Base-by-base conservation (phyloP, 2,113 vertebrate genomes). In the Geococcyx californianus region DNA sequence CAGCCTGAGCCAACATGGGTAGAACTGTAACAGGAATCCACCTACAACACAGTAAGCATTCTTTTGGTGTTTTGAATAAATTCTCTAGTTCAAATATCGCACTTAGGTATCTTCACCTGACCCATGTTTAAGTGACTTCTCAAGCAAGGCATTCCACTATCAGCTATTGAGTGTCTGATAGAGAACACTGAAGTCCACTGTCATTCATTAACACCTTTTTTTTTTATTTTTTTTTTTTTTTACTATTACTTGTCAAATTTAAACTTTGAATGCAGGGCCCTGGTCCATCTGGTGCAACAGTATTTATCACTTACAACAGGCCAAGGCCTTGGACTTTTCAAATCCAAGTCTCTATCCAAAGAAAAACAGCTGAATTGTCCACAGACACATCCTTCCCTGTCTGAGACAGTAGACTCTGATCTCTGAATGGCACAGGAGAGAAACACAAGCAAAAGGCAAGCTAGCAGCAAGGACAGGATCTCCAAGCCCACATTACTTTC, bases 361-460 rank as follows among this genome's bases (percentile, higher is more conserved):
- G 36, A 20, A 81, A 68, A 56, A 8, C 25, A 72, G 40, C 23
- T 42, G 25, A 88, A 73, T 18, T 13, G 19, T 58, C 51, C 44
- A 58, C 0, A 64, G 33, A 34, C 13, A 11, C 10, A 11, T 13
- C 67, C 55, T 74, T 75, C 33, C 33, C 42, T 11, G 14, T 1
- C n/a, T 8, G 45, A 74, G 42, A 16, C 2, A 1, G n/a, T 0
- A 42, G 20, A 26, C 0, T 23, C 52, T 14, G 38, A 94, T 56
- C 51, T 40, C 52, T 26, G 23, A 31, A 25, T 5, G 15, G 26
- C 19, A n/a, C 8, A 47, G 34, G 18, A 28, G 16, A 60, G 33
- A 52, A 87, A 38, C 15, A 11, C 5, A 0, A 66, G 24, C 25
- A n/a, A 23, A 54, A 78, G 42, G 60, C 60, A 88, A 36, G 28